phyloP scores from a whole-genome alignment of 2,113 vertebrate genomes.

The Heliornis fulica region DNA sequence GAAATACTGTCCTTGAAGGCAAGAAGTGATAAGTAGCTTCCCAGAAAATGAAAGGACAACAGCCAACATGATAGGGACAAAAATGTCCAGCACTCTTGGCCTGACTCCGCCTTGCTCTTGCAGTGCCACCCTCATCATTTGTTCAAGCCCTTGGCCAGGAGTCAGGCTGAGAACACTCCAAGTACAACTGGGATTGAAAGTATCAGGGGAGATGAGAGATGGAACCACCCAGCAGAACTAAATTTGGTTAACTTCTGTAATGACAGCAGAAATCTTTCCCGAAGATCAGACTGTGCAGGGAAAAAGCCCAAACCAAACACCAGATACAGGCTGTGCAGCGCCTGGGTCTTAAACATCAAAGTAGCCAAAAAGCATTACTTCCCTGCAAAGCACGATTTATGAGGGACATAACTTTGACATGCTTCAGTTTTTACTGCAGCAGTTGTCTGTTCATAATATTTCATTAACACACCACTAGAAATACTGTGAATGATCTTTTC shows the following conservation, averaged over 20 bases:
- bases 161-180: fast-evolving
- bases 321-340: not conserved
- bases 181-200: not conserved
- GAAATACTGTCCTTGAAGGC: not conserved
- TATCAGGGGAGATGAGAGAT: fast-evolving
- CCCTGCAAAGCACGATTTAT: not conserved
- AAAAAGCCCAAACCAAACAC: not conserved
- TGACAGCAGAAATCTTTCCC: not conserved
- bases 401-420: not conserved
- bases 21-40: not conserved
- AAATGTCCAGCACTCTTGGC: fast-evolving
- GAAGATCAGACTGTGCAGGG: not conserved
- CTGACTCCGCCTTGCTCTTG: not conserved
- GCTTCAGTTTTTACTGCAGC: not conserved
- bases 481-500: not conserved
- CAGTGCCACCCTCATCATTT: not conserved
- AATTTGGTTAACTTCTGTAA: not conserved
- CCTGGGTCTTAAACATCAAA: not conserved
- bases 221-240: not conserved
- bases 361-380: not conserved
- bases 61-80: not conserved
- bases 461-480: not conserved
- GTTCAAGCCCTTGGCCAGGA: no score
- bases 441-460: not conserved
- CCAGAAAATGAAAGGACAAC: not conserved